A percentile compares a stretch with the other conserved stretches of the same genome.
Evolutionary conservation across 2,888 invertebrate species (phyloP).

Genomic region (Tetramorium bicarinatum): DNA sequence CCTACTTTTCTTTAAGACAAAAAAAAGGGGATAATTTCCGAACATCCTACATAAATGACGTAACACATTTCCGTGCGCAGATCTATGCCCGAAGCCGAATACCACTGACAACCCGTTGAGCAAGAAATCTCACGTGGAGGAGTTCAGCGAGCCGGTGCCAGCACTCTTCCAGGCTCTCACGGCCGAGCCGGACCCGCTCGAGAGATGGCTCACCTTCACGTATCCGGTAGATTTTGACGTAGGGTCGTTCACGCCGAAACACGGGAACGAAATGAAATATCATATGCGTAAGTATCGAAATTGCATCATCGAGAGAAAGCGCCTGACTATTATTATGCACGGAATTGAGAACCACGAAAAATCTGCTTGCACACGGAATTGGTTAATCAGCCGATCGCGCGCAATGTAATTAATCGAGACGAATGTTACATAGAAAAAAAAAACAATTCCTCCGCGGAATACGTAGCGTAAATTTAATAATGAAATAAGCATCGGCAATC

Average conservation of each 20-base stretch:
- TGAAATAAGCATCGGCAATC: neutral
- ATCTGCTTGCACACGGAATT: neutral
- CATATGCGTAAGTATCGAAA: conserved; percentile 89
- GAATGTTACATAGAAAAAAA: neutral
- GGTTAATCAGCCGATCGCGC: neutral
- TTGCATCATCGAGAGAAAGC: neutral
- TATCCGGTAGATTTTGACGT: conserved; percentile 93
- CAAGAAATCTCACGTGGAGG: conserved; percentile 95
- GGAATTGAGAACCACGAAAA: neutral
- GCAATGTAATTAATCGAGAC: neutral
- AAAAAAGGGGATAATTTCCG: neutral
- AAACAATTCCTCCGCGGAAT: neutral
- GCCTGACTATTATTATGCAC: neutral
- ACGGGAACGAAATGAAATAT: conserved; percentile 91
- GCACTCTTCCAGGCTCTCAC: conserved; percentile 94
- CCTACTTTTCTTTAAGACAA: neutral
- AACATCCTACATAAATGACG: neutral
- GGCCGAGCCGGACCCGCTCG: conserved; percentile 91
- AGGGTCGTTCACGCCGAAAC: conserved; percentile 89
- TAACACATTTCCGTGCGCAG: conserved; percentile 86
- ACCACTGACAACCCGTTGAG: conserved; percentile 92
- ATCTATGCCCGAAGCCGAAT: conserved; percentile 95
- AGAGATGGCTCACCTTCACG: conserved; percentile 95
- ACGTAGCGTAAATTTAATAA: neutral
- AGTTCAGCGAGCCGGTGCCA: conserved; percentile 93